Evolutionary conservation across 2,888 invertebrate genomes (phyloP).

Genomic region (Carcina quercana): DNA sequence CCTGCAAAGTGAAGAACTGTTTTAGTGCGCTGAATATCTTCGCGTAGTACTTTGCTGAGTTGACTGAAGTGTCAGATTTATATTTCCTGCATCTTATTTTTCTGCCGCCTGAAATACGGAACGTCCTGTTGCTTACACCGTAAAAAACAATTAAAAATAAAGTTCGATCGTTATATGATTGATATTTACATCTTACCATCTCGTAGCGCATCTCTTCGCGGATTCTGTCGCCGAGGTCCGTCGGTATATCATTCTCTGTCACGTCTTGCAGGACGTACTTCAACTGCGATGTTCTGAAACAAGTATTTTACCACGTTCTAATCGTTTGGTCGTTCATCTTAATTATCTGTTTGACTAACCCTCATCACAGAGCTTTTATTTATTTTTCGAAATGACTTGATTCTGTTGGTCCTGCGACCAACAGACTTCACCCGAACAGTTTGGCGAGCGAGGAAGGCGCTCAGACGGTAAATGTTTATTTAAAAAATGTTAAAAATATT

Average conservation of each 20-base stretch:
- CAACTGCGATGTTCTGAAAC: conserved; percentile 83
- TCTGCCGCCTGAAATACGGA: conserved; percentile 65
- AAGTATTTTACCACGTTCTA: no score
- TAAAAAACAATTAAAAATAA: conserved; percentile 32
- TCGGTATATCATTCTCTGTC: conserved; percentile 93
- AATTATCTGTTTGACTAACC: no score
- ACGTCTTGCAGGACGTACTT: conserved; percentile 91
- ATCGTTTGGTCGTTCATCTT: no score
- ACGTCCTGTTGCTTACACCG: conserved; percentile 35
- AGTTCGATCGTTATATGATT: conserved; percentile 17
- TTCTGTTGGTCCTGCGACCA: no score
- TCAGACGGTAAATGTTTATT: no score
- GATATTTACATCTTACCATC: conserved; percentile 80
- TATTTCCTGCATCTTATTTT: conserved; percentile 66
- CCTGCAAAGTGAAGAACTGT: conserved; percentile 70
- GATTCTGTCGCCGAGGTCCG: conserved; percentile 89
- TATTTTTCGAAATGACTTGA: no score
- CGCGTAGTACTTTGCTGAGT: conserved; percentile 60
- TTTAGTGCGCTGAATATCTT: conserved; percentile 67
- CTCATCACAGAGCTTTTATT: no score
- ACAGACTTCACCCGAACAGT: no score
- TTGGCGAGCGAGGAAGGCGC: no score
- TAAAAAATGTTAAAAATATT: no score
- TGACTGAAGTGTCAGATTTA: conserved; percentile 62
- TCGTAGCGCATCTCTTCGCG: conserved; percentile 96